Conservation (phyloP, 2,888 invertebrate species). For the Heliconius ismenius region DNA sequence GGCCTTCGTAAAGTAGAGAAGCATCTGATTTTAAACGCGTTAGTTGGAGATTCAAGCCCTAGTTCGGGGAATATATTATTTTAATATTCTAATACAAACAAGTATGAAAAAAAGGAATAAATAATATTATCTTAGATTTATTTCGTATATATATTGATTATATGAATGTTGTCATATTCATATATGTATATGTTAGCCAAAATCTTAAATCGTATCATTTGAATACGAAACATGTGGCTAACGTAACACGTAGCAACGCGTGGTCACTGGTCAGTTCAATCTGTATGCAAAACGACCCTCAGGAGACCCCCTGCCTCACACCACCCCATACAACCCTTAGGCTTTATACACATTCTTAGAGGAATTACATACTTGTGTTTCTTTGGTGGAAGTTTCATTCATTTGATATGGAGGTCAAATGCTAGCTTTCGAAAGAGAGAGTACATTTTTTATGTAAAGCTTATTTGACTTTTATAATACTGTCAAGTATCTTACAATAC, state of each 20-base stretch:
- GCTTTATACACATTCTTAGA: constrained; percentile 19
- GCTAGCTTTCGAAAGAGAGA: background rate
- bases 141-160: background rate
- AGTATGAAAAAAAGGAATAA: too few species aligned
- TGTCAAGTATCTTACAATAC: too few species aligned
- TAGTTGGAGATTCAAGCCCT: too few species aligned
- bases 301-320: constrained; percentile 31
- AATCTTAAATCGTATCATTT: constrained; percentile 25
- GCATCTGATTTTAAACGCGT: too few species aligned
- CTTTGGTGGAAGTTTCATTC: background rate
- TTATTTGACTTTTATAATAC: background rate
- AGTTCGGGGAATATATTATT: too few species aligned
- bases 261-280: constrained; percentile 44
- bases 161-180: background rate
- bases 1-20: too few species aligned
- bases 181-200: background rate
- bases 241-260: constrained; percentile 39
- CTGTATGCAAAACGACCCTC: constrained; percentile 48
- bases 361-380: background rate
- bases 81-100: too few species aligned
- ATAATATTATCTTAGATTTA: background rate
- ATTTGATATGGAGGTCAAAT: constrained; percentile 1
- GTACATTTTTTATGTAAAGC: constrained; percentile 1
- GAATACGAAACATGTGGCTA: constrained; percentile 31
- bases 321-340: constrained; percentile 11